A percentile compares a stretch with the other conserved stretches of the same genome.
Evolutionary conservation across 2,113 vertebrate genomes (phyloP).

Genomic region (Sula dactylatra): DNA sequence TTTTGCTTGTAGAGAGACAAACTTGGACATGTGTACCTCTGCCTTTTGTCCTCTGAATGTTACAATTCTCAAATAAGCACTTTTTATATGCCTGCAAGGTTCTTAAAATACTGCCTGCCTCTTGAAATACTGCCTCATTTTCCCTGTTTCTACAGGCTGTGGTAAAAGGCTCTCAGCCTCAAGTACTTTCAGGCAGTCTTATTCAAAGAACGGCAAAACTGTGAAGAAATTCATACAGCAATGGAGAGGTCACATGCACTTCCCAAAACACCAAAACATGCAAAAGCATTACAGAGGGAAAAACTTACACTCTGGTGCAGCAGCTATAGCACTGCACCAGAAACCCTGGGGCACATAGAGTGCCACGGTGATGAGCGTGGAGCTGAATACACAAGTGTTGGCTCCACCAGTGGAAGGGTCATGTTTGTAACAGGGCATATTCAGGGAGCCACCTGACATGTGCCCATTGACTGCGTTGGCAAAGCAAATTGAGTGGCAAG

Average conservation of each 20-base stretch:
- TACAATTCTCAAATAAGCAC: neutral
- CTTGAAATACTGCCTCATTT: neutral
- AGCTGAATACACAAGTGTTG: neutral
- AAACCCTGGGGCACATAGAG: neutral
- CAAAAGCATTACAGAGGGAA: neutral
- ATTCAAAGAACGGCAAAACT: neutral
- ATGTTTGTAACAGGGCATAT: neutral
- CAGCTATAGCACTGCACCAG: neutral
- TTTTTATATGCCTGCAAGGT: neutral
- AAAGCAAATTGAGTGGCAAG: neutral
- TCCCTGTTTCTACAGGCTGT: neutral
- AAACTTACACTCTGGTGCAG: neutral
- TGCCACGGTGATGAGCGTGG: fast-evolving
- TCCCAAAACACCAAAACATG: neutral
- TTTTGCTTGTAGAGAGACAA: neutral
- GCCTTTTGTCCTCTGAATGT: neutral
- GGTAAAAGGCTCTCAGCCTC: neutral
- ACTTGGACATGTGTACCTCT: neutral
- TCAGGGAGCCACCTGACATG: neutral
- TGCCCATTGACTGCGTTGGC: neutral
- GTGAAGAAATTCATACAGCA: neutral
- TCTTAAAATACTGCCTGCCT: neutral
- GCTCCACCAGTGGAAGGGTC: neutral
- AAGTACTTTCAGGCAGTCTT: neutral
- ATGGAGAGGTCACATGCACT: neutral